Evolutionary conservation across 2,113 vertebrate genomes (phyloP).

Genomic region (Climacteris rufus): DNA sequence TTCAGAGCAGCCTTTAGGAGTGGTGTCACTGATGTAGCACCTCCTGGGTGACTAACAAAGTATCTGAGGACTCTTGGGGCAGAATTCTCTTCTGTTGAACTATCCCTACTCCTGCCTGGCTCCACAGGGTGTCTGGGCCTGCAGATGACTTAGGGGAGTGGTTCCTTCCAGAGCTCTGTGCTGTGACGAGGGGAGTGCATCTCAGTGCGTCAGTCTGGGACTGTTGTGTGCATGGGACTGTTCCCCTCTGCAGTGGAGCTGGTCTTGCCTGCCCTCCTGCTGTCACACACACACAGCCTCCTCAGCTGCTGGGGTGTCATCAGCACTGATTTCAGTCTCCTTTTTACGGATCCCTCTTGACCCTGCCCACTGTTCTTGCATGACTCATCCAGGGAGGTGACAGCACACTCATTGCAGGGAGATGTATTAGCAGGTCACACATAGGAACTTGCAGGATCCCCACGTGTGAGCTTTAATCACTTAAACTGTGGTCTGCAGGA

Average conservation of each 20-base stretch:
- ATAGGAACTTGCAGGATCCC: neutral
- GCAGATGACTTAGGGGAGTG: neutral
- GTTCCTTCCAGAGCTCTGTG: neutral
- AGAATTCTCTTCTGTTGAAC: neutral
- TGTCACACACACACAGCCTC: neutral
- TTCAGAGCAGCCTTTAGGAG: neutral
- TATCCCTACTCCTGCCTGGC: neutral
- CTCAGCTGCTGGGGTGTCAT: neutral
- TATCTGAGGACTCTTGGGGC: neutral
- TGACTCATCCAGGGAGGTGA: conserved; percentile 31
- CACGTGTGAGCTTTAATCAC: neutral
- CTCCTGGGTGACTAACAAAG: neutral
- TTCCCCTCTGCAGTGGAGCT: neutral
- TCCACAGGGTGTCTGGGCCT: neutral
- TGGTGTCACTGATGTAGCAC: neutral
- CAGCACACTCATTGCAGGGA: neutral
- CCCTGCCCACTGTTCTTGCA: neutral
- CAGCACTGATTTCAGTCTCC: neutral
- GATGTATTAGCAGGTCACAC: neutral
- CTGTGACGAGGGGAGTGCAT: rapidly evolving
- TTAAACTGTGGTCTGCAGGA: neutral
- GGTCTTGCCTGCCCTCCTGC: conserved; percentile 2
- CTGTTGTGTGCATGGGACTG: neutral
- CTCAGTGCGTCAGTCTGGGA: neutral
- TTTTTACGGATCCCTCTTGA: neutral